phyloP scores from a whole-genome alignment of 2,113 vertebrate genomes.

The Cyanoderma ruficeps region DNA sequence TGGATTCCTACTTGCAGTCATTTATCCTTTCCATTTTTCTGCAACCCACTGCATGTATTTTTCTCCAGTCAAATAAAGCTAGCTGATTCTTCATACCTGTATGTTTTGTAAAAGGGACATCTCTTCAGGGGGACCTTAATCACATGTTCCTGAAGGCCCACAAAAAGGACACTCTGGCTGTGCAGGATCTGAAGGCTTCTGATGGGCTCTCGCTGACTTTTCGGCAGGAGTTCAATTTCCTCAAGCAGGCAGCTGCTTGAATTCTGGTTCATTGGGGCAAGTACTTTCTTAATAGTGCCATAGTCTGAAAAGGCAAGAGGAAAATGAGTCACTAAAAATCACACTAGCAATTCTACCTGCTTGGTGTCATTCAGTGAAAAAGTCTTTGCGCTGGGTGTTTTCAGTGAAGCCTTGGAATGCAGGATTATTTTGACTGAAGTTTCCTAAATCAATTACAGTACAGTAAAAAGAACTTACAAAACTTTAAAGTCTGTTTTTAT shows the following conservation, averaged over 20 bases:
- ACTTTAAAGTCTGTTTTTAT: not conserved
- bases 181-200: slow-evolving; percentile 91
- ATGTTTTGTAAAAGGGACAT: slow-evolving; percentile 88
- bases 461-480: not conserved
- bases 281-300: slow-evolving; percentile 94
- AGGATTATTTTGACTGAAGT: not conserved
- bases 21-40: not conserved
- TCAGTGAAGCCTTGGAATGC: not conserved
- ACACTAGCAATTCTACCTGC: not conserved
- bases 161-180: slow-evolving; percentile 92
- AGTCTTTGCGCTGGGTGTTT: not conserved
- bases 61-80: not conserved
- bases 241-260: slow-evolving; percentile 90
- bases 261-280: slow-evolving; percentile 87
- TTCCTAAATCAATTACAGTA: not conserved
- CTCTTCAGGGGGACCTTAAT: slow-evolving; percentile 93
- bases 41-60: not conserved
- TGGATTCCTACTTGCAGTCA: not conserved
- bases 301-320: slow-evolving; percentile 80
- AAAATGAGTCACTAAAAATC: not conserved
- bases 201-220: slow-evolving; percentile 82
- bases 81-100: slow-evolving; percentile 77
- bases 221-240: slow-evolving; percentile 89
- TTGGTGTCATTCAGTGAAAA: not conserved
- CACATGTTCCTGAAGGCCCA: slow-evolving; percentile 90